Conservation (phyloP, 2,113 vertebrate species). For the Salminus brasiliensis region DNA sequence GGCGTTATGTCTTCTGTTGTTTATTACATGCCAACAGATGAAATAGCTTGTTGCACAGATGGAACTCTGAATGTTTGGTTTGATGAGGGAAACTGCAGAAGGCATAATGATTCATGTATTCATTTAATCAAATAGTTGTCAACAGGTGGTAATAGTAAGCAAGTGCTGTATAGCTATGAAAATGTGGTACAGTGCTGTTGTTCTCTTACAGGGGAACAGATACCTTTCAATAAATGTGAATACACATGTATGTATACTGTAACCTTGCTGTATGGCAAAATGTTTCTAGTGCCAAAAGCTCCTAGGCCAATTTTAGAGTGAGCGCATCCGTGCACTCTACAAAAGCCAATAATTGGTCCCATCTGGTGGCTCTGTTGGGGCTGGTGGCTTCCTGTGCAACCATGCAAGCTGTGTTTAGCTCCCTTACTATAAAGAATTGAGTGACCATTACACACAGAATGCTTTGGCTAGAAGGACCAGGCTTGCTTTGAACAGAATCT, state of each 20-base stretch:
- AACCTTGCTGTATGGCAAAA: not conserved
- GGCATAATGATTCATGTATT: no score
- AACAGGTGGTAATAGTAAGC: no score
- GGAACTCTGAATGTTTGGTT: no score
- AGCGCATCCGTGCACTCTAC: conserved; percentile 49
- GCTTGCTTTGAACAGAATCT: not conserved
- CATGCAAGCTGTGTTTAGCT: conserved; percentile 40
- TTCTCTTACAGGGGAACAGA: not conserved
- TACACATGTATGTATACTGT: not conserved
- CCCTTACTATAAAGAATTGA: conserved; percentile 19
- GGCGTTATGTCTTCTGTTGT: not conserved
- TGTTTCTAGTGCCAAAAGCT: not conserved
- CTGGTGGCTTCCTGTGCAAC: conserved; percentile 56
- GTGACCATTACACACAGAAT: not conserved
- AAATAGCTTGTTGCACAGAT: no score
- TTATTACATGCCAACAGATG: no score
- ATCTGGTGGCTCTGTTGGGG: conserved; percentile 53
- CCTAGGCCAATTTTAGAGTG: not conserved
- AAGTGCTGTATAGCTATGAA: not conserved
- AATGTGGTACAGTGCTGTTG: not conserved
- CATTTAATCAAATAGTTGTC: no score
- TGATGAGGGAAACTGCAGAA: no score
- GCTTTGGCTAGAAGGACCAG: not conserved
- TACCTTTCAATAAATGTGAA: not conserved
- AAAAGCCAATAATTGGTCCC: conserved; percentile 64